phyloP scores from a whole-genome alignment of 2,888 invertebrate genomes.

The Folsomia manolachei region DNA sequence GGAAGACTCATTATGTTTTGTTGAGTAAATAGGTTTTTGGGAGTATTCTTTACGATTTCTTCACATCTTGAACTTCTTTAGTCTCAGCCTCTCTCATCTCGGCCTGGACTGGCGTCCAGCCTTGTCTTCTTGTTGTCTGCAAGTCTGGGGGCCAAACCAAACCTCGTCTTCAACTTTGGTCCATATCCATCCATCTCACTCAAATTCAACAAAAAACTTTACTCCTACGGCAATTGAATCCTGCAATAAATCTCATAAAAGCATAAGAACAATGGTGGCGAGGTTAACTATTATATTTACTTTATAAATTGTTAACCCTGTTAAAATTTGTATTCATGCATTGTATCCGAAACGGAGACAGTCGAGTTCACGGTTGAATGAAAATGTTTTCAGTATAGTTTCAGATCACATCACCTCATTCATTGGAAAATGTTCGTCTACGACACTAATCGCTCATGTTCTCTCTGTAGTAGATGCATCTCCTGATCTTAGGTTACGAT shows the following conservation, averaged over 20 bases:
- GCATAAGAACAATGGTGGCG: not conserved
- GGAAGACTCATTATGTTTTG: conserved; percentile 17
- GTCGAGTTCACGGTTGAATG: no score
- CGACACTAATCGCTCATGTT: no score
- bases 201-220: not conserved
- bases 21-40: conserved; percentile 18
- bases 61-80: not conserved
- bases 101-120: conserved; percentile 23
- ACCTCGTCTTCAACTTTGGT: not conserved
- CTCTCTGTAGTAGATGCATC: no score
- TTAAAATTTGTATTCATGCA: no score
- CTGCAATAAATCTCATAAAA: not conserved
- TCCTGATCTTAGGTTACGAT: no score
- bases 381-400: no score
- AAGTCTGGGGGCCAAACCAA: conserved; percentile 2
- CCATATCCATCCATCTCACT: conserved; percentile 1
- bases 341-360: no score
- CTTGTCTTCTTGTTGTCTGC: conserved; percentile 14
- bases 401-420: no score
- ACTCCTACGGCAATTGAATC: not conserved
- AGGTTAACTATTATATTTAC: no score
- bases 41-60: conserved; percentile 19
- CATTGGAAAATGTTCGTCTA: no score
- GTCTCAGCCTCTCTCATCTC: no score
- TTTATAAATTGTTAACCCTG: no score